Conservation (phyloP, 2,113 vertebrate species). For the Microtus pennsylvanicus region DNA sequence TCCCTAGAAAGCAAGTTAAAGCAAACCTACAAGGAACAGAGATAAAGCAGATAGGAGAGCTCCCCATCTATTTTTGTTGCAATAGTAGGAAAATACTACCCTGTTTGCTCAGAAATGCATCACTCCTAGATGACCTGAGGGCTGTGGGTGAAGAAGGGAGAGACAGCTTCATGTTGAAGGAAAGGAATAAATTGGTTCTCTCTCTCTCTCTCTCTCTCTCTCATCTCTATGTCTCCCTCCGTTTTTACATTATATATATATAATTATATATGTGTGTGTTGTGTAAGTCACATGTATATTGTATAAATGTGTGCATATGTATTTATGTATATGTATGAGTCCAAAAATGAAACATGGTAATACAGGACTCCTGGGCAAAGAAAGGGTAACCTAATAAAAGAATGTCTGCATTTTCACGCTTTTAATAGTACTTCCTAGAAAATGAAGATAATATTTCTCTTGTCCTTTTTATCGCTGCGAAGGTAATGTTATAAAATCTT, state of each 20-base stretch:
- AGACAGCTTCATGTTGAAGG: not conserved
- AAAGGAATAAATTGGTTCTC: not conserved
- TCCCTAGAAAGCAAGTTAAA: slow-evolving; percentile 9
- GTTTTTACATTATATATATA: not conserved
- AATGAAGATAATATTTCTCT: slow-evolving; percentile 30
- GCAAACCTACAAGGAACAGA: slow-evolving; percentile 10
- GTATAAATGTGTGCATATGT: not conserved
- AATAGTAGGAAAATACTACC: too few relatives aligned
- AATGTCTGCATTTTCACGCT: not conserved
- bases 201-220: not conserved
- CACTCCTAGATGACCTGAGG: not conserved
- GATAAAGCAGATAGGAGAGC: too few relatives aligned
- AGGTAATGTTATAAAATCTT: not conserved
- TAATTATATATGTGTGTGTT: too few relatives aligned
- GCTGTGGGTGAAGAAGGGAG: not conserved
- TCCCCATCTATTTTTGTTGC: not conserved
- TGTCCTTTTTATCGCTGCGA: not conserved
- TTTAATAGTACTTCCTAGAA: not conserved
- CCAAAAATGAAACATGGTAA: not conserved
- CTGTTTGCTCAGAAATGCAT: not conserved
- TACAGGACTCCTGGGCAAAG: not conserved
- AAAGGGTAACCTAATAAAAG: not conserved
- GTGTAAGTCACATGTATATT: not conserved
- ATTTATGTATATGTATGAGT: not conserved
- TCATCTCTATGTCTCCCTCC: not conserved